Conservation (phyloP, 2,888 invertebrate species). For the Drosophila neutralis region DNA sequence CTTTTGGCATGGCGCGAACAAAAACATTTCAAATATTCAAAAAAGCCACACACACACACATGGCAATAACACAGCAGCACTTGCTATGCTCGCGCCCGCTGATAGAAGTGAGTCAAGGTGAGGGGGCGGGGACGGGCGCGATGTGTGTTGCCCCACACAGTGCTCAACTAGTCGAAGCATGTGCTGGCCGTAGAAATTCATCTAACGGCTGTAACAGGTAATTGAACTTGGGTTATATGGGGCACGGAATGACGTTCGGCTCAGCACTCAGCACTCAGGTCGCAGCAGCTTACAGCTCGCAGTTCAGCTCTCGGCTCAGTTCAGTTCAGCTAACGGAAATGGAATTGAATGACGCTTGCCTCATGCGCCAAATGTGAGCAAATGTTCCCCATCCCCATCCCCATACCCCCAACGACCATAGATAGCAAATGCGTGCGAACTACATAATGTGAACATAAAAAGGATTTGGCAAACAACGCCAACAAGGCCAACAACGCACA, state of each 20-base stretch:
- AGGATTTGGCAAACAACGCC: constrained; percentile 76
- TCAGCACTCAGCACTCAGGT: constrained; percentile 2
- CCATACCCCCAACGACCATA: constrained; percentile 10
- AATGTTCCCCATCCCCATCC: constrained; percentile 2
- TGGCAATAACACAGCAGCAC: constrained; percentile 44
- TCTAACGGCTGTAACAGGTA: constrained; percentile 85
- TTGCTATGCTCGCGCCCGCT: constrained; percentile 33
- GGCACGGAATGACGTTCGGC: constrained; percentile 64
- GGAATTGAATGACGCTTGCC: constrained; percentile 76
- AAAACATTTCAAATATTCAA: constrained; percentile 82
- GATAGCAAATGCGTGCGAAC: constrained; percentile 71
- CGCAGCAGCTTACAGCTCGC: background rate
- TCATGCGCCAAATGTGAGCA: constrained; percentile 59
- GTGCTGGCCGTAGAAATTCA: constrained; percentile 84
- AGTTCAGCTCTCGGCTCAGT: constrained; percentile 2
- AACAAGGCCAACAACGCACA: constrained; percentile 25
- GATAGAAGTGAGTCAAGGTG: background rate
- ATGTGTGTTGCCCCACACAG: constrained; percentile 12
- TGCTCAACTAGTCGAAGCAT: constrained; percentile 78
- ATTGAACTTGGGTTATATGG: constrained; percentile 83
- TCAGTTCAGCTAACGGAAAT: constrained; percentile 60
- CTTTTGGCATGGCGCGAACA: constrained; percentile 65
- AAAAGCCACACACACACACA: constrained; percentile 37
- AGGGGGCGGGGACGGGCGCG: background rate
- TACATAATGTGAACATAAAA: constrained; percentile 83